Percentiles rank a stretch among this genome's conserved stretches.
phyloP scores from a whole-genome alignment of 37 sponge, comb jelly and placozoan species.

The Tethya wilhelma region DNA sequence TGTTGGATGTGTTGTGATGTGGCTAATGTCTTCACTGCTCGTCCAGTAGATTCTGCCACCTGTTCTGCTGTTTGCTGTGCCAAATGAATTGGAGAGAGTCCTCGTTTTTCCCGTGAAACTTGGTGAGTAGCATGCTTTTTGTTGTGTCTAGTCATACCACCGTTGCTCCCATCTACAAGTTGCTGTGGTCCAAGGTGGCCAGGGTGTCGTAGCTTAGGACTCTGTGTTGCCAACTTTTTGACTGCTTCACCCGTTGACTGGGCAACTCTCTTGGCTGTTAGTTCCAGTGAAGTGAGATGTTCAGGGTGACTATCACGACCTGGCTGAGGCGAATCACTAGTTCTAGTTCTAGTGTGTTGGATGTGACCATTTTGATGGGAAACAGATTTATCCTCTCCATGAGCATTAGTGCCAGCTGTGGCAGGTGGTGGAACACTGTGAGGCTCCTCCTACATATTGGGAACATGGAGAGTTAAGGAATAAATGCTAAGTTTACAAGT shows the following conservation, averaged over 20 bases:
- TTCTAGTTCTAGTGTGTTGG: too few relatives aligned
- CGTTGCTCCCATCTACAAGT: neutral
- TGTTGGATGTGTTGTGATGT: too few relatives aligned
- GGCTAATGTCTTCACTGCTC: neutral
- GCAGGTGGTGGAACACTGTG: too few relatives aligned
- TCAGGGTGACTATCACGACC: too few relatives aligned
- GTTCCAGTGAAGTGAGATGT: too few relatives aligned
- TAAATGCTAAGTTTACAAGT: too few relatives aligned
- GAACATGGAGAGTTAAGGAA: too few relatives aligned
- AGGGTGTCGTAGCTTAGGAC: neutral
- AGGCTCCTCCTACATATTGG: too few relatives aligned
- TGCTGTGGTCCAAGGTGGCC: neutral
- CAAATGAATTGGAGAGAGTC: neutral
- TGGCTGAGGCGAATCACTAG: too few relatives aligned
- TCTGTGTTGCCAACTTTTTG: constrained; percentile 4
- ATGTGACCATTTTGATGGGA: too few relatives aligned
- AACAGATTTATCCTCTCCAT: too few relatives aligned
- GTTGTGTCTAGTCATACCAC: neutral
- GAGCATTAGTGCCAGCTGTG: too few relatives aligned
- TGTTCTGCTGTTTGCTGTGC: neutral
- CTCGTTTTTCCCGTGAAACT: neutral
- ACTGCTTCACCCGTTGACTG: constrained; percentile 66
- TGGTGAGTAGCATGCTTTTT: neutral
- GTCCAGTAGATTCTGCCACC: neutral
- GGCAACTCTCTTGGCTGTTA: constrained; percentile 66